These are phyloP conservation scores for Lagopus leucura DNA, from an alignment of 2,113 vertebrate species.

Conservation along the genomic window DNA sequence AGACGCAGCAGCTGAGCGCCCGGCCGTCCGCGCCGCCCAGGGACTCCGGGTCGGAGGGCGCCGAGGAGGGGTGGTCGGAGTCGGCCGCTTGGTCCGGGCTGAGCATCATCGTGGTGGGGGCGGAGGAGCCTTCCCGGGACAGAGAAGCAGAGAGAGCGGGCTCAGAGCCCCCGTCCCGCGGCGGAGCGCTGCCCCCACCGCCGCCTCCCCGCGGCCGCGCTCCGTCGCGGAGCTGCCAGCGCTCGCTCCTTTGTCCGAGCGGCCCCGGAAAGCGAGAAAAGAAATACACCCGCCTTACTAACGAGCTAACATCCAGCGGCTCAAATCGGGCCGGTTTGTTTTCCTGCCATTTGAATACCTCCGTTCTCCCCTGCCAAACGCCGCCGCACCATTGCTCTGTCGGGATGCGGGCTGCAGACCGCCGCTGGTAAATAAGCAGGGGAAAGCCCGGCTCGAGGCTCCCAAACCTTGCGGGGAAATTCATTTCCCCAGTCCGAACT, in stretches of 20 bases:
- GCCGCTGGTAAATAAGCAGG: not conserved
- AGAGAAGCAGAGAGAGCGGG: constrained; percentile 1
- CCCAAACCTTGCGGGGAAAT: constrained; percentile 4
- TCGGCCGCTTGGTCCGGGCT: constrained; percentile 87
- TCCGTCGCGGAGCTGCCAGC: not conserved
- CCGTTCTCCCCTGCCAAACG: not conserved
- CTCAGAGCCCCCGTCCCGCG: not conserved
- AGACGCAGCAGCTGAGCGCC: constrained; percentile 77
- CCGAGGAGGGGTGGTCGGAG: constrained; percentile 85
- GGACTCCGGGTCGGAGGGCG: constrained; percentile 86
- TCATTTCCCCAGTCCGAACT: not conserved
- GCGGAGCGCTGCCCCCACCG: not conserved
- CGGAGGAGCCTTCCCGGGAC: constrained; percentile 45
- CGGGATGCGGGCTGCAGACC: not conserved
- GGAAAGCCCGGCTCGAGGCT: not conserved
- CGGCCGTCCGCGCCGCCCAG: constrained; percentile 83
- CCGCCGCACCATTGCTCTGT: not conserved
- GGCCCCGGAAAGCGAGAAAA: not conserved
- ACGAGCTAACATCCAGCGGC: not conserved
- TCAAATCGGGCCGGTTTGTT: not conserved
- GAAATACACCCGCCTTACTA: not conserved
- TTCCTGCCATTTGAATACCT: not conserved
- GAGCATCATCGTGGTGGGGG: constrained; percentile 91
- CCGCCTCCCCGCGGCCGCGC: not conserved
- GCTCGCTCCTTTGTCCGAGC: not conserved